Percentiles rank a stretch among this genome's conserved stretches.
phyloP scores from a whole-genome alignment of 1,140 invertebrate genomes.

The Drosophila virilis region DNA sequence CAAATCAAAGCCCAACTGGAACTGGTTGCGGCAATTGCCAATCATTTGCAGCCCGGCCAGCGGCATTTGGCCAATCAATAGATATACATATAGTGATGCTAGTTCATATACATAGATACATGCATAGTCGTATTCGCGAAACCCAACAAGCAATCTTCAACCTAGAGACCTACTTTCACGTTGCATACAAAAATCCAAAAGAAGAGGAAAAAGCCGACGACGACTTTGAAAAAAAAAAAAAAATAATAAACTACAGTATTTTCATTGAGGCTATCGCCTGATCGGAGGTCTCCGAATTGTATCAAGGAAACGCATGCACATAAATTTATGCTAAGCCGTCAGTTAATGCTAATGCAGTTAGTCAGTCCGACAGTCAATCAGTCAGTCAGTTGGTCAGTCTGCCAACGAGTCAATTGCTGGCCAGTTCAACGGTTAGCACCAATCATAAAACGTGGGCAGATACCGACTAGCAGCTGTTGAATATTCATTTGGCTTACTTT shows the following conservation, averaged over 20 bases:
- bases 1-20: constrained; percentile 41
- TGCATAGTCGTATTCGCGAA: constrained; percentile 31
- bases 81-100: constrained; percentile 27
- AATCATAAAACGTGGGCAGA: constrained; percentile 61
- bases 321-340: constrained; percentile 72
- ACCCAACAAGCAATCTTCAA: constrained; percentile 51
- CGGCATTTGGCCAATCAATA: constrained; percentile 63
- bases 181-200: constrained; percentile 41
- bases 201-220: constrained; percentile 10
- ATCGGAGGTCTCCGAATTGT: constrained; percentile 70
- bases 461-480: constrained; percentile 47
- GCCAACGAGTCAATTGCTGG: constrained; percentile 16
- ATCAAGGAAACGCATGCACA: constrained; percentile 73
- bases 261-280: constrained; percentile 55
- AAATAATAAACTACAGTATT: constrained; percentile 40
- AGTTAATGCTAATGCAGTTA: constrained; percentile 70
- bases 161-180: constrained; percentile 77
- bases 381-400: constrained; percentile 40
- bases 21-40: constrained; percentile 74
- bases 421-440: constrained; percentile 74
- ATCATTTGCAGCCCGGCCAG: constrained; percentile 37
- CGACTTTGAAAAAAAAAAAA: constrained; percentile 6
- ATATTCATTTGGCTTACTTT: constrained; percentile 74
- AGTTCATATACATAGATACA: constrained; percentile 5
- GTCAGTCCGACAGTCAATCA: constrained; percentile 42